Evolutionary conservation across 1,140 invertebrate genomes (phyloP), one percentile per base, ranked within the genome.

Genomic region (Pseudachorutes palmiensis): DNA sequence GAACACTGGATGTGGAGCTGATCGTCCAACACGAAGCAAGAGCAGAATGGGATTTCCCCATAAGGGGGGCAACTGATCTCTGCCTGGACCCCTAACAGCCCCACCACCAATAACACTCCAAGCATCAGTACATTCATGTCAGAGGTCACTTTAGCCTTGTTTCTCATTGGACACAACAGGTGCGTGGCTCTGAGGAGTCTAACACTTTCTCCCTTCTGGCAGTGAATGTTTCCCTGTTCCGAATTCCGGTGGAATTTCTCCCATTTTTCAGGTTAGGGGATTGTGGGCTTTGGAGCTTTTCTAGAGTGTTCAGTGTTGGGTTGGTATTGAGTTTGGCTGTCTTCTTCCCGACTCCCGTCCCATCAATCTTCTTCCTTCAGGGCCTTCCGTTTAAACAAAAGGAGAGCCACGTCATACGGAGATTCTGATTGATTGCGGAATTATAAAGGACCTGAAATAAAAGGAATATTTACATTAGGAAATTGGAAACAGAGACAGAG

Each of bases 21-120:
- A 80, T 92, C 90, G 77, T 92, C 89, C 77, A 92, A 90, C 79
- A 89, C 89, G 81, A 92, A 93, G 79, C 92, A 94, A 0, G 90
- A 88, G 79, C 92, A 95, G 71, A 85, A 85, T 19, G 87, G 86
- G 76, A 86, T 88, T 71, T 86, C 84, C 70, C 84, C 79, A 72
- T 86, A 82, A 72, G 82, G 84, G 45, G 88, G 88, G 75, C 88
- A 90, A 66, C 83, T 80, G 41, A 74, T 74, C 67, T 74, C 72
- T 48, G 64, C 68, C 22, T 22, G 32, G 2, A 67, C 68, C 22
- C 36, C 36, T 41, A 41, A 41, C 19, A 41, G 9, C 31, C 12
- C 32, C 19, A 24, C 33, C 2, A 24, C 29, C 62, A 51, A 19
- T 22, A 33, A 14, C 31, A 62, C 5, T 41, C 3, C 12, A 2